Evolutionary conservation across 2,113 vertebrate genomes (phyloP).

Genomic region (Trachemys scripta): DNA sequence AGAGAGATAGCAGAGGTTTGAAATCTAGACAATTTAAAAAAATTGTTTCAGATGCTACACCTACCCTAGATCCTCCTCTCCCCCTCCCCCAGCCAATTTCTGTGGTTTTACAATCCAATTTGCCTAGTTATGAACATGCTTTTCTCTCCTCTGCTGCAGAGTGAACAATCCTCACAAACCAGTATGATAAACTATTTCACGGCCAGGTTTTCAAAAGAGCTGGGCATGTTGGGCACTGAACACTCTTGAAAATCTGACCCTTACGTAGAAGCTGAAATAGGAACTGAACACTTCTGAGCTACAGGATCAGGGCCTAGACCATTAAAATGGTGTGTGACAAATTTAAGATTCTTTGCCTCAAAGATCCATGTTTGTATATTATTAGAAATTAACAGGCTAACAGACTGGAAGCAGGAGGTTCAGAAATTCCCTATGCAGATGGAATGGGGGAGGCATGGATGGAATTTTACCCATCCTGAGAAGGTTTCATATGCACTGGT

Average conservation of each 20-base stretch:
- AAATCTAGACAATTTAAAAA: background rate
- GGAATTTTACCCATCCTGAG: background rate
- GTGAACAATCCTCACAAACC: background rate
- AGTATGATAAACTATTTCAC: constrained; percentile 28
- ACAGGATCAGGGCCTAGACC: background rate
- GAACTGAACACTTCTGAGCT: background rate
- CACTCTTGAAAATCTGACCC: background rate
- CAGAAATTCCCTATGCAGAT: background rate
- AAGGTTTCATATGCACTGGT: background rate
- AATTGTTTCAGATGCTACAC: background rate
- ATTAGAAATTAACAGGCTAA: background rate
- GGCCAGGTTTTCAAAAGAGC: background rate
- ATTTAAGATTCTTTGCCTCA: background rate
- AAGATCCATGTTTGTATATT: background rate
- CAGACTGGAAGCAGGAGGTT: background rate
- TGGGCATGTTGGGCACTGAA: background rate
- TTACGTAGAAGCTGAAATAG: background rate
- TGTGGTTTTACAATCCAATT: background rate
- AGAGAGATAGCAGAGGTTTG: background rate
- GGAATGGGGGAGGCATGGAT: background rate
- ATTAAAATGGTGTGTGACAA: background rate
- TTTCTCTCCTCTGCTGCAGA: constrained; percentile 10
- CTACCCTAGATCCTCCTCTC: rapidly evolving
- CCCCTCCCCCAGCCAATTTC: background rate
- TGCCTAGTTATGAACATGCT: background rate